A percentile compares a stretch with the other conserved stretches of the same genome.
phyloP scores from a whole-genome alignment of 2,113 vertebrate genomes.

The Pimephales promelas region DNA sequence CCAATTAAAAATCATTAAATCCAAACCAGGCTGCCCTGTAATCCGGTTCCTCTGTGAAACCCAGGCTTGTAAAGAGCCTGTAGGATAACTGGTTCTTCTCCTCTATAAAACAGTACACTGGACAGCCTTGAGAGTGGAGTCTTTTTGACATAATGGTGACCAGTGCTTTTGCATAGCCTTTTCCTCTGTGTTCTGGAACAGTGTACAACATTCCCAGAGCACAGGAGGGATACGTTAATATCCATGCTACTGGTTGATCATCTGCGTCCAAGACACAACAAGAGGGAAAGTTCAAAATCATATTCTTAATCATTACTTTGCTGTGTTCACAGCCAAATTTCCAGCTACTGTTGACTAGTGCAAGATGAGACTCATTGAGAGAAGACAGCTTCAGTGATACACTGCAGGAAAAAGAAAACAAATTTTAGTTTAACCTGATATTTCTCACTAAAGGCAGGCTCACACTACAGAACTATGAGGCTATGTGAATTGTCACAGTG shows the following conservation, averaged over 20 bases:
- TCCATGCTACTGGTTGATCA: conserved; percentile 67
- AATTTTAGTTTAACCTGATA: not conserved
- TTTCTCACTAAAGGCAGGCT: not conserved
- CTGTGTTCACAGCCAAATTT: conserved; percentile 61
- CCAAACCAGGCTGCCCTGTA: conserved; percentile 60
- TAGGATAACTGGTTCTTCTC: conserved; percentile 69
- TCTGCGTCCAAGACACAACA: conserved; percentile 66
- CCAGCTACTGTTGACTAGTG: conserved; percentile 66
- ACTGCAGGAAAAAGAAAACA: conserved; percentile 32
- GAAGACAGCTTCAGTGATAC: conserved; percentile 55
- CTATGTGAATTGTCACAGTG: too few relatives aligned
- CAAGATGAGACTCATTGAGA: conserved; percentile 65
- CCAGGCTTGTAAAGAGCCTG: conserved; percentile 69
- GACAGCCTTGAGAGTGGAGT: conserved; percentile 63
- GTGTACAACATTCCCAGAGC: conserved; percentile 70
- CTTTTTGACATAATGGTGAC: conserved; percentile 63
- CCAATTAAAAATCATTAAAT: conserved; percentile 45
- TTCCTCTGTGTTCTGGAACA: conserved; percentile 66
- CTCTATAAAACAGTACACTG: conserved; percentile 69
- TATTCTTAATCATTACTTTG: conserved; percentile 54
- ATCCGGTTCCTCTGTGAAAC: conserved; percentile 68
- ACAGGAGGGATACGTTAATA: conserved; percentile 60
- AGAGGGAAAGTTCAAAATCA: conserved; percentile 67
- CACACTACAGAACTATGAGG: too few relatives aligned
- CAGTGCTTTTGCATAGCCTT: conserved; percentile 72